Conservation (phyloP, 1,140 invertebrate genomes). For the Antheraea pernyi region DNA sequence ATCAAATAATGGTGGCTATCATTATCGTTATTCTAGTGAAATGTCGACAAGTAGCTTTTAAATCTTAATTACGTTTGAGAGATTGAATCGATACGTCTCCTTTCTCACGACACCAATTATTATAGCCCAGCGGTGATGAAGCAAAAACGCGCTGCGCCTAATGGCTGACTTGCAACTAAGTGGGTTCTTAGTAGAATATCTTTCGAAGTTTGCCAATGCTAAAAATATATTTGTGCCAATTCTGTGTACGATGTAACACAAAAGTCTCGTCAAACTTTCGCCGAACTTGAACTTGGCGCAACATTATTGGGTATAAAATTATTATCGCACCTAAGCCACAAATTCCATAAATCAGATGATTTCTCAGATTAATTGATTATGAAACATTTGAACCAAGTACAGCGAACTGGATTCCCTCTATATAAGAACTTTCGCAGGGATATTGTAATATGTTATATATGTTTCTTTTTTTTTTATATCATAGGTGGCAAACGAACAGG, state of each 20-base stretch:
- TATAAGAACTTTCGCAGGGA: too few relatives aligned
- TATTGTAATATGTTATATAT: too few relatives aligned
- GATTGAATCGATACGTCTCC: slow-evolving; percentile 19
- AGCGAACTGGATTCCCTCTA: too few relatives aligned
- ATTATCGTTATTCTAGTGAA: neutral
- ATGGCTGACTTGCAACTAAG: slow-evolving; percentile 33
- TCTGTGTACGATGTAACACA: neutral
- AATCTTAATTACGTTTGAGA: slow-evolving; percentile 34
- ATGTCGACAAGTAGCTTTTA: slow-evolving; percentile 1
- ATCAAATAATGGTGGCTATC: neutral
- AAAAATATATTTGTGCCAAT: neutral
- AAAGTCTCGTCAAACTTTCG: neutral
- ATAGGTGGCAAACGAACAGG: too few relatives aligned
- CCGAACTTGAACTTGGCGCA: neutral
- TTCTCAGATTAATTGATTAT: too few relatives aligned
- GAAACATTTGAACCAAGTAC: too few relatives aligned
- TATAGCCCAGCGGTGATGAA: slow-evolving; percentile 24
- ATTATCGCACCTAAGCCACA: neutral
- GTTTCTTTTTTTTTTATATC: too few relatives aligned
- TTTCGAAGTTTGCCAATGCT: neutral
- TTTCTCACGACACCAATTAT: slow-evolving; percentile 48
- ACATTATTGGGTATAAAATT: neutral
- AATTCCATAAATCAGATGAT: too few relatives aligned
- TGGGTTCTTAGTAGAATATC: slow-evolving; percentile 13
- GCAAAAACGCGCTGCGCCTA: slow-evolving; percentile 34